phyloP scores from a whole-genome alignment of 2,888 invertebrate genomes.

The Athalia rosae region DNA sequence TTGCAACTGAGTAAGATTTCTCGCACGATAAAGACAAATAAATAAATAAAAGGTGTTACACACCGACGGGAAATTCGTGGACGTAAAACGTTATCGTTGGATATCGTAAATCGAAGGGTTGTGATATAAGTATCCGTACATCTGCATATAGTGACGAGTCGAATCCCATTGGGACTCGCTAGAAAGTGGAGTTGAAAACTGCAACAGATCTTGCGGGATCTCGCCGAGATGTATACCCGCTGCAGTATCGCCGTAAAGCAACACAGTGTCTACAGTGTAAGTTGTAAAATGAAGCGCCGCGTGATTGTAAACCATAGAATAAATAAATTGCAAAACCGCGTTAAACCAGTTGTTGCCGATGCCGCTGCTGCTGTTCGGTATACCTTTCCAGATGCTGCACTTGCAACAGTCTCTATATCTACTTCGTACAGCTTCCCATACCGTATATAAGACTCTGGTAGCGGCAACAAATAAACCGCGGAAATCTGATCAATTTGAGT shows the following conservation, averaged over 20 bases:
- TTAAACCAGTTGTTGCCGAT: neutral
- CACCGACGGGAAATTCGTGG: too few species aligned
- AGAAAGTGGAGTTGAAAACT: too few species aligned
- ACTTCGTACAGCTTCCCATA: too few species aligned
- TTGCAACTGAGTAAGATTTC: neutral
- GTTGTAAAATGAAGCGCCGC: conserved; percentile 20
- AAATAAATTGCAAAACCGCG: conserved; percentile 38
- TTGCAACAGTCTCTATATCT: neutral
- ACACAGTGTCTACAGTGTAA: conserved; percentile 15
- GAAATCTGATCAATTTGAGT: conserved; percentile 38
- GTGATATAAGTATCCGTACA: too few species aligned
- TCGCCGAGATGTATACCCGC: neutral
- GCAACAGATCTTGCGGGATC: neutral
- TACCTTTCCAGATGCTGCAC: neutral
- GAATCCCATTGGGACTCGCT: too few species aligned
- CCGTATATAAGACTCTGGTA: neutral
- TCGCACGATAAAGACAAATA: neutral
- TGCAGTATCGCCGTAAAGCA: conserved; percentile 30
- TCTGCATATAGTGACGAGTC: too few species aligned
- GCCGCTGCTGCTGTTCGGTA: too few species aligned
- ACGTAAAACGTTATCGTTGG: too few species aligned
- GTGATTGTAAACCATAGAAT: conserved; percentile 36
- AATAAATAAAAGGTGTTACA: too few species aligned
- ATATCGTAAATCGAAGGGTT: too few species aligned
- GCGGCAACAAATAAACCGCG: conserved; percentile 9